Evolutionary conservation across 64 coral and sea anemone genomes (phyloP).

Genomic region (Stichodactyla helianthus): DNA sequence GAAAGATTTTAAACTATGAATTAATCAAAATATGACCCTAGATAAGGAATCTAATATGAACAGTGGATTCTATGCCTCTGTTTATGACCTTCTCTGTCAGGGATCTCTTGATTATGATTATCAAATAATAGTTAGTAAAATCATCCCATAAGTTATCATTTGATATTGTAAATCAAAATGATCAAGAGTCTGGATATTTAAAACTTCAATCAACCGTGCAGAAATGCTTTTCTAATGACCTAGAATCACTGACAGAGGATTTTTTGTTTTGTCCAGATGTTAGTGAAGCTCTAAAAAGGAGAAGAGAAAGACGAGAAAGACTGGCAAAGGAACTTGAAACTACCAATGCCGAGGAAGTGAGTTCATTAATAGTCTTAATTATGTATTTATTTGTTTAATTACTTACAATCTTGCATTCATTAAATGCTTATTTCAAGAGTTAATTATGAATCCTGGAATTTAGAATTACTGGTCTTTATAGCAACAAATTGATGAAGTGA

Average conservation of each 20-base stretch:
- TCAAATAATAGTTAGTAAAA: background rate
- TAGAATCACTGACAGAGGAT: background rate
- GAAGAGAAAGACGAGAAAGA: slow-evolving; percentile 9
- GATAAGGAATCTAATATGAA: background rate
- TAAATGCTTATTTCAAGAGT: background rate
- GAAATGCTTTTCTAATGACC: background rate
- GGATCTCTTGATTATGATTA: background rate
- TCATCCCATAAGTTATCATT: background rate
- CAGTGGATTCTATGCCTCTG: background rate
- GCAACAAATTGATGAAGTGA: background rate
- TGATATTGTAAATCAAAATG: background rate
- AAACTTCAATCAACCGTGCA: background rate
- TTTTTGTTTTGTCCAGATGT: background rate
- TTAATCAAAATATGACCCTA: background rate
- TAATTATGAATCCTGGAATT: background rate
- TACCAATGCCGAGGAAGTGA: background rate
- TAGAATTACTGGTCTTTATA: background rate
- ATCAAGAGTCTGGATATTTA: background rate
- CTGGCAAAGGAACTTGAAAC: background rate
- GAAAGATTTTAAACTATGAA: background rate
- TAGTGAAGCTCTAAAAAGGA: slow-evolving; percentile 7
- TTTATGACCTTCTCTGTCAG: background rate
- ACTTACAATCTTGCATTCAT: background rate
- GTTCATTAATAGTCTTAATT: background rate
- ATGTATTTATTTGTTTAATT: background rate